Base-by-base conservation (phyloP, 1,140 invertebrate species). In the Bombus huntii region DNA sequence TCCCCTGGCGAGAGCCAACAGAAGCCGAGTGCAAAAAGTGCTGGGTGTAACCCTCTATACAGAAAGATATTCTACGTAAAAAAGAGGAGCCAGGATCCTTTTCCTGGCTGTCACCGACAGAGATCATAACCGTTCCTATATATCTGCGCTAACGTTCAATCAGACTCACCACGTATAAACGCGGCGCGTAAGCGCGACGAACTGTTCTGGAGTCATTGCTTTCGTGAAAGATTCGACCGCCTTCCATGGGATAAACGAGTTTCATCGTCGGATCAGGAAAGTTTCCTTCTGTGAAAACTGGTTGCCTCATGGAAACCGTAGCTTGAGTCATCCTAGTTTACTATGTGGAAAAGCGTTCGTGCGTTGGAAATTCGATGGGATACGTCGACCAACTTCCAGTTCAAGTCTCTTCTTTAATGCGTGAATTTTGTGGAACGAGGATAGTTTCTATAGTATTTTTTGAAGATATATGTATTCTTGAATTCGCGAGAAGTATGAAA, bases 51-150 rank as follows among this genome's bases (percentile, higher is more conserved):
- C 37, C n/a, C 42, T 6, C 15, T 13, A 34, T 37, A 3, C 31
- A 57, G 34, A 79, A 90, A 81, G 79, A 90, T 89, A 89, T 82
- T 86, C 70, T 57, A 25, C 79, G 42, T 34, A 28, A n/a, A 47
- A 53, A 75, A 73, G 15, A 13, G 59, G 47, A 31, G 66, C 28
- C 10, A n/a, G 53, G 78, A 78, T 81, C 71, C 22, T 73, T 70
- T 81, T 37, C 53, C 22, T 59, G 57, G n/a, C 77, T 90, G 88
- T 82, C 89, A 84, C 13, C n/a, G 13, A 37, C 88, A 90, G 85
- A 78, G 28, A 90, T 89, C 73, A 42, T 77, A 81, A 73, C 78
- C 79, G 70, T 66, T 87, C 81, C 70, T 89, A 53, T 53, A 53
- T 66, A 76, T 70, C 79, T 9, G 0, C 13, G 22, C 31, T 53